phyloP scores from a whole-genome alignment of 2,113 vertebrate species.

The Saimiri boliviensis region DNA sequence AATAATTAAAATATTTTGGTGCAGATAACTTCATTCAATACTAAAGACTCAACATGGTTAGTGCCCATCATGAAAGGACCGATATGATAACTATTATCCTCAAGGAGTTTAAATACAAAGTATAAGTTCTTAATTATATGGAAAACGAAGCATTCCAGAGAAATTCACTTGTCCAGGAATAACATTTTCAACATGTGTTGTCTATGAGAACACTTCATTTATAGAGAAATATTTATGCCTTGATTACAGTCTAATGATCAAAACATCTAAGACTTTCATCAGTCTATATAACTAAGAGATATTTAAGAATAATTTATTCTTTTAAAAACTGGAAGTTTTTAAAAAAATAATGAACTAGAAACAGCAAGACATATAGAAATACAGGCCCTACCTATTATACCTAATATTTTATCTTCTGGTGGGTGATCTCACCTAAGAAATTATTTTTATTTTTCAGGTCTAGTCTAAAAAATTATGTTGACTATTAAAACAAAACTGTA shows the following conservation, averaged over 20 bases:
- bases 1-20: constrained; percentile 25
- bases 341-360: neutral
- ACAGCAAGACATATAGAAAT: constrained; percentile 41
- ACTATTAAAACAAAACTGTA: neutral
- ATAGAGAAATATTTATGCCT: constrained; percentile 21
- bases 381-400: neutral
- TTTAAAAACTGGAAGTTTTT: constrained; percentile 19
- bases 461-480: neutral
- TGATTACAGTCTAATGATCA: neutral
- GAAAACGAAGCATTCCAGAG: neutral
- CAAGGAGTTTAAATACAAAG: neutral
- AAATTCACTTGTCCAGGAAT: neutral
- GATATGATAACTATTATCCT: neutral
- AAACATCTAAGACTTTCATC: constrained; percentile 3
- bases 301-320: neutral
- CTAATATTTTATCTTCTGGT: neutral
- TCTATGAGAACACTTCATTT: neutral
- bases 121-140: neutral
- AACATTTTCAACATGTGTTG: neutral
- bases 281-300: neutral
- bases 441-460: neutral
- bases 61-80: neutral
- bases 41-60: neutral
- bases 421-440: constrained; percentile 9
- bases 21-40: neutral